Conservation (phyloP, 1,140 invertebrate genomes). For the Holotrichia oblita region DNA sequence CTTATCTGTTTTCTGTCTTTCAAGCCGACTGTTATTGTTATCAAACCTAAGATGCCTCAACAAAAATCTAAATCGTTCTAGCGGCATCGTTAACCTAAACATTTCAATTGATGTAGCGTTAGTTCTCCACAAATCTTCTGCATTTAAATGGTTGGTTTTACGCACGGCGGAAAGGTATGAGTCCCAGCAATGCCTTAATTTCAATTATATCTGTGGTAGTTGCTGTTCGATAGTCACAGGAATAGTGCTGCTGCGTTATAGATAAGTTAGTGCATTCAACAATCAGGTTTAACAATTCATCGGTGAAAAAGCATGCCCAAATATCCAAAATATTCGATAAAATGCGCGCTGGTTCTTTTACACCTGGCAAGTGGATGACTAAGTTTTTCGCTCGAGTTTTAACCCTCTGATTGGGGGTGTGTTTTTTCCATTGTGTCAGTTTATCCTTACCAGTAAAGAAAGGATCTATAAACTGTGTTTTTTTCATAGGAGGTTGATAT, state of each 20-base stretch:
- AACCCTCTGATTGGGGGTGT: neutral
- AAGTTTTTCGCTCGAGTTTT: conserved; percentile 37
- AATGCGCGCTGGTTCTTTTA: neutral
- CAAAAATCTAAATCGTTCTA: too few species aligned
- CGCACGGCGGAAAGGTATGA: too few species aligned
- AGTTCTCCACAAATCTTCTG: conserved; percentile 39
- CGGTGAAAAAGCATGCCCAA: conserved; percentile 13
- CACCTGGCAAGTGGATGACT: conserved; percentile 32
- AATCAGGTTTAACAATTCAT: neutral
- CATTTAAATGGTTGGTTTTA: conserved; percentile 38
- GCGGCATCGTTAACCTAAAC: too few species aligned
- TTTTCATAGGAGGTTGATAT: neutral
- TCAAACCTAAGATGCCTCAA: too few species aligned
- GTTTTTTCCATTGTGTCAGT: neutral
- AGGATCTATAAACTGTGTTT: neutral
- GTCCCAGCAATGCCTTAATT: conserved; percentile 37
- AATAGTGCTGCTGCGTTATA: conserved; percentile 24
- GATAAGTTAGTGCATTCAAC: conserved; percentile 17
- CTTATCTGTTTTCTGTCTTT: too few species aligned
- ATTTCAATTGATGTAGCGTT: conserved; percentile 37
- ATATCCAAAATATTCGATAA: neutral
- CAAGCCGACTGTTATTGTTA: too few species aligned
- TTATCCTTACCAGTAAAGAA: conserved; percentile 1
- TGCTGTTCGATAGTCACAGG: conserved; percentile 24
- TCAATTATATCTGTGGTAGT: conserved; percentile 37